Conservation (phyloP, 1,140 invertebrate genomes). For the Heliconius eleuchia region DNA sequence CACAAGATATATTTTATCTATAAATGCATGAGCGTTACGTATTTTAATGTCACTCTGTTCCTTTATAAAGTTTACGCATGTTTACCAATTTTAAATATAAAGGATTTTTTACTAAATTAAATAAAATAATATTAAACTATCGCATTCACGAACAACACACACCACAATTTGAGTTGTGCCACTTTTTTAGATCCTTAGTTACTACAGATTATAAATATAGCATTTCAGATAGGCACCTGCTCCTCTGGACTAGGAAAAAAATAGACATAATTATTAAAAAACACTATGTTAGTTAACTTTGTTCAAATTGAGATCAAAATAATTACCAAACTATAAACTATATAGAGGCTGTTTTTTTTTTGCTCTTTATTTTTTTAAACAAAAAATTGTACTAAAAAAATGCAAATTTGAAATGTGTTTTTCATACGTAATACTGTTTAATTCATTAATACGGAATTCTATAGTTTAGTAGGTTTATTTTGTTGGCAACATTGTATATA, state of each 20-base stretch:
- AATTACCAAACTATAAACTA: slow-evolving; percentile 30
- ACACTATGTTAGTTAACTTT: slow-evolving; percentile 50
- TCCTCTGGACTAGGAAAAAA: slow-evolving; percentile 10
- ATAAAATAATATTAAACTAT: too few relatives aligned
- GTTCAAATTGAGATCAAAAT: slow-evolving; percentile 49
- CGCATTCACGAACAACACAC: too few relatives aligned
- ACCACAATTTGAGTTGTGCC: not conserved
- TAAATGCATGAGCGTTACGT: too few relatives aligned
- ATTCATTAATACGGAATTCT: not conserved
- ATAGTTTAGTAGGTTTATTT: slow-evolving; percentile 19
- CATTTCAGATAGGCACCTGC: slow-evolving; percentile 15
- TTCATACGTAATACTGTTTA: slow-evolving; percentile 35
- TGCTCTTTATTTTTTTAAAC: not conserved
- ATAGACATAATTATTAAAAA: slow-evolving; percentile 24
- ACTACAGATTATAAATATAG: slow-evolving; percentile 13
- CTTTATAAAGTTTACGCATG: too few relatives aligned
- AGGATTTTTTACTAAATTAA: not conserved
- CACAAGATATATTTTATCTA: too few relatives aligned
- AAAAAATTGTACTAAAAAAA: slow-evolving; percentile 40
- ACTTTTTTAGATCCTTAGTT: not conserved
- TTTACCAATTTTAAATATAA: too few relatives aligned
- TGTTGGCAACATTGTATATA: slow-evolving; percentile 28
- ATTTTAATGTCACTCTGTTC: too few relatives aligned
- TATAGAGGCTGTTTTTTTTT: slow-evolving; percentile 6
- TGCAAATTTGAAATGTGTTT: slow-evolving; percentile 38